A percentile compares a stretch with the other conserved stretches of the same genome.
These are phyloP conservation scores for Anabas testudineus DNA, from an alignment of 2,797 vertebrate genomes.

Conservation along the genomic window DNA sequence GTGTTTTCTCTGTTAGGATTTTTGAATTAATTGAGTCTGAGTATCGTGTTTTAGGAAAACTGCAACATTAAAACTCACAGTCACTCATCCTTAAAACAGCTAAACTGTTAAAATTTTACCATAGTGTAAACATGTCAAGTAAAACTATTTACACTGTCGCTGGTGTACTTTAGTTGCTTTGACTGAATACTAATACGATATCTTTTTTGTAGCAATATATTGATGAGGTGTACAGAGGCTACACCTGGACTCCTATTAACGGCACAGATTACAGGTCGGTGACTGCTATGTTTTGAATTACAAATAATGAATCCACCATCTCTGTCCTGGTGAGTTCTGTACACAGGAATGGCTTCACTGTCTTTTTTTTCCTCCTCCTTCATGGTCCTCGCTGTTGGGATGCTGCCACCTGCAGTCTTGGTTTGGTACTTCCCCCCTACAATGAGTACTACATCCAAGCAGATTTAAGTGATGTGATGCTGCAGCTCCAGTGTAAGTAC, in stretches of 20 bases:
- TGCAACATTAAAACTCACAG: neutral
- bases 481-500: constrained; percentile 99
- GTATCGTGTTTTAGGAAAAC: no score
- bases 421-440: constrained; percentile 93
- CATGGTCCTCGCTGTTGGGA: constrained; percentile 18
- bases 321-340: neutral
- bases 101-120: no score
- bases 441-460: constrained; percentile 97
- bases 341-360: constrained; percentile 6
- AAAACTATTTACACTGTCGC: neutral
- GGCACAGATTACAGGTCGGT: constrained; percentile 98
- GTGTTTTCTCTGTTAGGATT: constrained; percentile 1
- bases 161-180: neutral
- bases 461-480: constrained; percentile 97
- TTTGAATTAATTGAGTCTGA: no score
- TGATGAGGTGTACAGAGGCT: constrained; percentile 91
- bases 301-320: constrained; percentile 1
- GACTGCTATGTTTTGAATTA: neutral
- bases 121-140: neutral
- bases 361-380: constrained; percentile 7
- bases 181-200: constrained; percentile 12
- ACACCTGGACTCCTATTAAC: constrained; percentile 96
- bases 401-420: constrained; percentile 86
- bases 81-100: neutral
- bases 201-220: constrained; percentile 90